Evolutionary conservation across 2,888 invertebrate genomes (phyloP).

Genomic region (Marasmarcha lunaedactyla): DNA sequence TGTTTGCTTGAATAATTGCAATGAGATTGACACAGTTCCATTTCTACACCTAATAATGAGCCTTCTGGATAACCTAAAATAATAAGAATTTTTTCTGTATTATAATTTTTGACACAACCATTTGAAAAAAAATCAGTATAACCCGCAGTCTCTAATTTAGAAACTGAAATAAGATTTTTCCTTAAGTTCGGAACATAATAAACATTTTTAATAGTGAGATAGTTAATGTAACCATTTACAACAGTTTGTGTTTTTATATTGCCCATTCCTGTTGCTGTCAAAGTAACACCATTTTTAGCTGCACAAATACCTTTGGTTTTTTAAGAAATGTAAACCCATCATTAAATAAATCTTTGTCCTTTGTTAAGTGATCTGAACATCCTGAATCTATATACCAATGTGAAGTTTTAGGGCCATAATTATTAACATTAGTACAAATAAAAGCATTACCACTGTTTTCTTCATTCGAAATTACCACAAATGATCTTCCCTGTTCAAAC

Average conservation of each 20-base stretch:
- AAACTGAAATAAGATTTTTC: slow-evolving; percentile 10
- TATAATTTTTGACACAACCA: slow-evolving; percentile 9
- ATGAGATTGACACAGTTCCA: background rate
- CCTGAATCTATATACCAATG: slow-evolving; percentile 6
- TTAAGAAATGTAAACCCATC: slow-evolving; percentile 2
- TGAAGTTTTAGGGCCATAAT: too few relatives aligned
- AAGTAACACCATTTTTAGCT: slow-evolving; percentile 3
- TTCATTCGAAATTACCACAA: too few relatives aligned
- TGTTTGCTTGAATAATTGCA: slow-evolving; percentile 3
- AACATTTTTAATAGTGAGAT: slow-evolving; percentile 6
- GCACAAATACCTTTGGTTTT: slow-evolving; percentile 2
- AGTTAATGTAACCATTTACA: background rate
- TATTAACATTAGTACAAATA: too few relatives aligned
- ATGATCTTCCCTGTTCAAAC: too few relatives aligned
- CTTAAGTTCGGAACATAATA: slow-evolving; percentile 7
- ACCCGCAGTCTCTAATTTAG: slow-evolving; percentile 7
- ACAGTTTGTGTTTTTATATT: slow-evolving; percentile 1
- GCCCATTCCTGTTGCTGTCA: slow-evolving; percentile 2
- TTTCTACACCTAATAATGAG: slow-evolving; percentile 1
- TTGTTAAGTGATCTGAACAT: slow-evolving; percentile 6
- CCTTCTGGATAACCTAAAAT: slow-evolving; percentile 5
- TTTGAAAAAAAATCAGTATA: slow-evolving; percentile 5
- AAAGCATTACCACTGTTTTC: too few relatives aligned
- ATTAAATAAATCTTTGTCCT: slow-evolving; percentile 3
- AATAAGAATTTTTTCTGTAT: slow-evolving; percentile 3